A percentile compares a stretch with the other conserved stretches of the same genome.
Conservation (phyloP, 2,797 vertebrate genomes). For the Loriculus beryllinus region DNA sequence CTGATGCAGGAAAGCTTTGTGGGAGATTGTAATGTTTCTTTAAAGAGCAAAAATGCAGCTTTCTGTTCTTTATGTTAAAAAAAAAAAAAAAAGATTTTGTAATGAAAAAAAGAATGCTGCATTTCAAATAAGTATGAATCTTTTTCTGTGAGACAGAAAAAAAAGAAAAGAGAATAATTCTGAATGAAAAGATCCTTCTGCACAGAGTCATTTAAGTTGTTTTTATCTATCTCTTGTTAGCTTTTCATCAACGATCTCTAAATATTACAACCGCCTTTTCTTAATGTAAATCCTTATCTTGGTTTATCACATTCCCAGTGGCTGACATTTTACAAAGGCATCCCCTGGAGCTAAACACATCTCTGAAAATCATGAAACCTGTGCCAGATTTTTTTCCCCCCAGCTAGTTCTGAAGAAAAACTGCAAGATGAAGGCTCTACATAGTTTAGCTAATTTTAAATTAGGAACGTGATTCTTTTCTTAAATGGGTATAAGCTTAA, state of each 20-base stretch:
- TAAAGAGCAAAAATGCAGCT: neutral
- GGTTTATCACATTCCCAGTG: neutral
- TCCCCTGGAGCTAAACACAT: neutral
- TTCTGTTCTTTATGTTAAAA: neutral
- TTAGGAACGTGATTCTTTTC: neutral
- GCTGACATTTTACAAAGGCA: neutral
- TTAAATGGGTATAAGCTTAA: neutral
- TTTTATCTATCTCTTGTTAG: neutral
- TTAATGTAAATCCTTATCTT: neutral
- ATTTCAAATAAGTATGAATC: neutral
- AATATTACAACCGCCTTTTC: neutral
- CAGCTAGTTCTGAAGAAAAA: neutral
- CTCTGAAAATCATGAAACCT: neutral
- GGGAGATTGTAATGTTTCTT: neutral
- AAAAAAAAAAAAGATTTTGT: neutral
- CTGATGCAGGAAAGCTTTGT: neutral
- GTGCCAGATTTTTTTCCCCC: neutral
- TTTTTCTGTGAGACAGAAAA: neutral
- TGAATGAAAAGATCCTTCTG: neutral
- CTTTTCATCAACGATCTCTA: neutral
- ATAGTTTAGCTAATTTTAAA: constrained; percentile 11
- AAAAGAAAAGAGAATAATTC: neutral
- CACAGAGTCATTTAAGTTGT: neutral
- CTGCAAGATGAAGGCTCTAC: neutral
- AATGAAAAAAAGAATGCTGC: neutral